Conservation (phyloP, 1,140 invertebrate species). For the Monochamus saltuarius region DNA sequence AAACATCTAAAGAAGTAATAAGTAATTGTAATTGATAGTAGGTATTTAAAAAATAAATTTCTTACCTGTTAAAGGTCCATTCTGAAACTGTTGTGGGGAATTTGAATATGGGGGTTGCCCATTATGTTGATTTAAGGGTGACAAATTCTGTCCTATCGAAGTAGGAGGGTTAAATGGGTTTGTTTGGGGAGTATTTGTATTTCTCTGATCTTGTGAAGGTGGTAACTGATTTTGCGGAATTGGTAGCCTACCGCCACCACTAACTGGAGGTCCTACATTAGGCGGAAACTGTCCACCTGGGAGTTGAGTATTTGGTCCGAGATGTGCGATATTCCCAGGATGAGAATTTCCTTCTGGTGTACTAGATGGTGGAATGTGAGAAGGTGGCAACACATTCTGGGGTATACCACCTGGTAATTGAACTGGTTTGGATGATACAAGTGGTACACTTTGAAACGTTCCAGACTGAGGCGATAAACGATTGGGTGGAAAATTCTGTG, state of each 20-base stretch:
- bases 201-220: background rate
- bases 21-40: too few relatives aligned
- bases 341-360: background rate
- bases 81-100: background rate
- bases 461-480: background rate
- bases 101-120: conserved; percentile 1
- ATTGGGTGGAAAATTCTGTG: conserved; percentile 28
- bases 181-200: background rate
- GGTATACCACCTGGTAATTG: conserved; percentile 17
- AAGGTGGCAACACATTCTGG: conserved; percentile 12
- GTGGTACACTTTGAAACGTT: conserved; percentile 37
- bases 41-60: too few relatives aligned
- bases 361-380: conserved; percentile 4
- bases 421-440: conserved; percentile 40
- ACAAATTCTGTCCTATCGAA: background rate
- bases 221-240: background rate
- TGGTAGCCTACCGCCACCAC: background rate
- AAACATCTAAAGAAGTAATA: too few relatives aligned
- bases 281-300: conserved; percentile 10
- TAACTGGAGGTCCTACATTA: conserved; percentile 4
- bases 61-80: background rate
- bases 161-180: conserved; percentile 2
- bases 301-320: background rate
- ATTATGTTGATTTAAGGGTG: background rate
- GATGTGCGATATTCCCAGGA: background rate